Evolutionary conservation across 2,888 invertebrate genomes (phyloP).

Genomic region (Drosophila incognita): DNA sequence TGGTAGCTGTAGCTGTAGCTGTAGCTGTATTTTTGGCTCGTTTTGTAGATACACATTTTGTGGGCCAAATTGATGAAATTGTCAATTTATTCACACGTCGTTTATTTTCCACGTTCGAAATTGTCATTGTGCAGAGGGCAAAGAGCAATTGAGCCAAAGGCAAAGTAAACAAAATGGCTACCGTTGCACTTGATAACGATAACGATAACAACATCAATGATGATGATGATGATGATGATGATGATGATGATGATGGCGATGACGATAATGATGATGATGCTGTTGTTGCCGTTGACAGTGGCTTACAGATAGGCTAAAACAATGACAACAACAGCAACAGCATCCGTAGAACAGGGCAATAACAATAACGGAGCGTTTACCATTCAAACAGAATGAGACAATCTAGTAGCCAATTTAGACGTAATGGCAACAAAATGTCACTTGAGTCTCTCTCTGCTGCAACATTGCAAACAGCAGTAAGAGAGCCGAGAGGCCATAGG

Average conservation of each 20-base stretch:
- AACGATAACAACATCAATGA: constrained; percentile 17
- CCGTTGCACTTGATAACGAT: constrained; percentile 41
- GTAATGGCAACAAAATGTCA: constrained; percentile 75
- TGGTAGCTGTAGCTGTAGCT: background rate
- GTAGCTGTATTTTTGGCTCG: background rate
- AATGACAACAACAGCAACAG: constrained; percentile 17
- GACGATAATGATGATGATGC: constrained; percentile 16
- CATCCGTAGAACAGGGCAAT: constrained; percentile 44
- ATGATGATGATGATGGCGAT: constrained; percentile 19
- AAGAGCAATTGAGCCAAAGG: constrained; percentile 1
- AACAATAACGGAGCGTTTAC: constrained; percentile 77
- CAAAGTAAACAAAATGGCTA: constrained; percentile 29
- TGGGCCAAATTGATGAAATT: constrained; percentile 55
- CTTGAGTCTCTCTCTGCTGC: constrained; percentile 41
- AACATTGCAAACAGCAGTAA: constrained; percentile 54
- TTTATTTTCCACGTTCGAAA: constrained; percentile 40
- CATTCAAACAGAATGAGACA: constrained; percentile 71
- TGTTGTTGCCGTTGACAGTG: constrained; percentile 35
- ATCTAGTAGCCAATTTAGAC: constrained; percentile 74
- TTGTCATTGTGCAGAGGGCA: constrained; percentile 1
- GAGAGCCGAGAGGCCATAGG: constrained; percentile 30
- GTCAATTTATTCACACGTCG: constrained; percentile 73
- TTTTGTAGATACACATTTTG: constrained; percentile 25
- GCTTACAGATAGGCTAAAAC: constrained; percentile 34
- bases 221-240: constrained; percentile 19